Conservation (phyloP, 2,888 invertebrate species). For the Hermaeophaga mercurialis region DNA sequence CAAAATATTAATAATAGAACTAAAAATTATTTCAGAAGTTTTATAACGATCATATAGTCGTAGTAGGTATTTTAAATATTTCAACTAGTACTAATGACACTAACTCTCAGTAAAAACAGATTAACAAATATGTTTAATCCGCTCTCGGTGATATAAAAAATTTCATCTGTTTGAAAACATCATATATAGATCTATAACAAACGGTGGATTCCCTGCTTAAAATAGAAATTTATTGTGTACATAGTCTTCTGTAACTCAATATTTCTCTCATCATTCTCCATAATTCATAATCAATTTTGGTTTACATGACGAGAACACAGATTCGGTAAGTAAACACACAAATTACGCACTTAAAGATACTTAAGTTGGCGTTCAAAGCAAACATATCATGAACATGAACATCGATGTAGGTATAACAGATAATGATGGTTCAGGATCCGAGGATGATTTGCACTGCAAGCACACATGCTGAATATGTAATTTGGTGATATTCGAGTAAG, state of each 20-base stretch:
- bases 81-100: too few relatives aligned
- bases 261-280: slow-evolving; percentile 18
- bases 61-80: too few relatives aligned
- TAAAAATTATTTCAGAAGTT: too few relatives aligned
- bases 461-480: slow-evolving; percentile 49
- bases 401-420: slow-evolving; percentile 48
- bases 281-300: slow-evolving; percentile 40
- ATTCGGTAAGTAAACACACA: slow-evolving; percentile 43
- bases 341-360: slow-evolving; percentile 43
- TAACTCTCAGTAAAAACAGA: too few relatives aligned
- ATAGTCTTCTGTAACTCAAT: background rate
- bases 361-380: slow-evolving; percentile 41
- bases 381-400: slow-evolving; percentile 39
- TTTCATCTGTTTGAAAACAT: too few relatives aligned
- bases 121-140: too few relatives aligned
- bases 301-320: slow-evolving; percentile 37
- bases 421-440: slow-evolving; percentile 45
- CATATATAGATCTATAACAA: too few relatives aligned
- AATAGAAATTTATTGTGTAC: background rate
- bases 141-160: too few relatives aligned
- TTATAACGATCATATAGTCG: too few relatives aligned
- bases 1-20: too few relatives aligned
- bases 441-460: slow-evolving; percentile 49
- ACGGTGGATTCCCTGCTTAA: too few relatives aligned
- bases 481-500: slow-evolving; percentile 38